Percentiles rank a stretch among this genome's conserved stretches.
Evolutionary conservation across 2,888 invertebrate species (phyloP).

Genomic region (Orchestes rusci): DNA sequence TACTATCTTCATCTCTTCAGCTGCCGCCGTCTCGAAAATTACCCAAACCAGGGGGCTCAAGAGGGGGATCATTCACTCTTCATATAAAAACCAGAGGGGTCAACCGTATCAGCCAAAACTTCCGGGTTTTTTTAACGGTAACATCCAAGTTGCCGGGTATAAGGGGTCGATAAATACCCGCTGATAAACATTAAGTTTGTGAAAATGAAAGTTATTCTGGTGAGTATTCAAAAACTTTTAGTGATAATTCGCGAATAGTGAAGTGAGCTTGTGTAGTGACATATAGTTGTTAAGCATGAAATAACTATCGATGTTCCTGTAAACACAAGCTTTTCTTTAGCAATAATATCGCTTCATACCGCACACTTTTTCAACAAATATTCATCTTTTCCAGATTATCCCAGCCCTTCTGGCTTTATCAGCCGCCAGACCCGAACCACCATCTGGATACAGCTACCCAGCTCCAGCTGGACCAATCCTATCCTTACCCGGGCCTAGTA

Average conservation of each 20-base stretch:
- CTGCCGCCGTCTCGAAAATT: too few species aligned
- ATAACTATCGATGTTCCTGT: too few species aligned
- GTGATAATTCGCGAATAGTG: not conserved
- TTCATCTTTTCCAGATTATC: slow-evolving; percentile 15
- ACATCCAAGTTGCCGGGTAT: slow-evolving; percentile 10
- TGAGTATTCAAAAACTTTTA: slow-evolving; percentile 7
- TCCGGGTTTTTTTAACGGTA: slow-evolving; percentile 16
- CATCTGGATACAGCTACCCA: slow-evolving; percentile 22
- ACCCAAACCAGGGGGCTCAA: slow-evolving; percentile 2
- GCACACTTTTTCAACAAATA: too few species aligned
- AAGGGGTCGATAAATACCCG: slow-evolving; percentile 3
- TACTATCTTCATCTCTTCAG: too few species aligned
- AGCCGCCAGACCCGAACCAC: slow-evolving; percentile 17
- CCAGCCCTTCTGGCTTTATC: slow-evolving; percentile 11
- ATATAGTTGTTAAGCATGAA: too few species aligned
- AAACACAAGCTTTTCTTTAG: too few species aligned
- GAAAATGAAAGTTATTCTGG: slow-evolving; percentile 13
- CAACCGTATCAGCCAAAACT: slow-evolving; percentile 9
- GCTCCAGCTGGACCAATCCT: slow-evolving; percentile 18
- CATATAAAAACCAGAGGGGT: slow-evolving; percentile 13
- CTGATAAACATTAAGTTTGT: too few species aligned
- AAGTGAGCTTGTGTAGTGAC: too few species aligned
- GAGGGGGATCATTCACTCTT: slow-evolving; percentile 8
- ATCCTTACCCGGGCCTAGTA: slow-evolving; percentile 18
- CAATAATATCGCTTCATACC: too few species aligned